Evolutionary conservation across 2,888 invertebrate species (phyloP).

Genomic region (Thelaira solivaga): DNA sequence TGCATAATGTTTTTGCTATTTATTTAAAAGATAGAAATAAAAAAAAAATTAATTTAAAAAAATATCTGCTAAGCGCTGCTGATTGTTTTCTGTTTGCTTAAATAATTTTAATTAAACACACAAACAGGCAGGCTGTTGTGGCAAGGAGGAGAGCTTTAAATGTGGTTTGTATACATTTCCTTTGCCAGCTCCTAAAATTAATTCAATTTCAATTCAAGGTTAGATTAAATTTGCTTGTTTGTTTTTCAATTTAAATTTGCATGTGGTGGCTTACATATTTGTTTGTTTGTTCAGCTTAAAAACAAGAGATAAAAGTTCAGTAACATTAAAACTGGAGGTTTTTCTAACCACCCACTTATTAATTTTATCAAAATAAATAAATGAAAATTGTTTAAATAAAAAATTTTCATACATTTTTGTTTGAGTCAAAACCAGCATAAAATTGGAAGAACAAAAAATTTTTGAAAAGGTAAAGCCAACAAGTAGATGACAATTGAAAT

Average conservation of each 20-base stretch:
- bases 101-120: neutral
- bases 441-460: no score
- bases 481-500: no score
- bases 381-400: neutral
- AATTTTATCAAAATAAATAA: neutral
- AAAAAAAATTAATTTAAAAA: conserved; percentile 6
- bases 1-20: neutral
- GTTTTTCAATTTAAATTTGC: conserved; percentile 2
- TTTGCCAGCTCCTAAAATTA: conserved; percentile 1
- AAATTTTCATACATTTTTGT: no score
- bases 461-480: no score
- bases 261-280: conserved; percentile 68
- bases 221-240: no score
- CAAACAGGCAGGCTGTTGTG: neutral
- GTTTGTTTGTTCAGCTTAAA: conserved; percentile 80
- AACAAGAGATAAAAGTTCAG: conserved; percentile 78
- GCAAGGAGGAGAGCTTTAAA: neutral
- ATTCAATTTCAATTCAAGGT: conserved; percentile 43
- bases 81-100: neutral
- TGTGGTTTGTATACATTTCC: conserved; percentile 10
- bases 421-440: no score
- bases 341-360: neutral
- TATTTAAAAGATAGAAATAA: neutral
- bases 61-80: neutral
- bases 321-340: conserved; percentile 7